phyloP scores from a whole-genome alignment of 1,140 invertebrate genomes.

The Lanistes nyassanus region DNA sequence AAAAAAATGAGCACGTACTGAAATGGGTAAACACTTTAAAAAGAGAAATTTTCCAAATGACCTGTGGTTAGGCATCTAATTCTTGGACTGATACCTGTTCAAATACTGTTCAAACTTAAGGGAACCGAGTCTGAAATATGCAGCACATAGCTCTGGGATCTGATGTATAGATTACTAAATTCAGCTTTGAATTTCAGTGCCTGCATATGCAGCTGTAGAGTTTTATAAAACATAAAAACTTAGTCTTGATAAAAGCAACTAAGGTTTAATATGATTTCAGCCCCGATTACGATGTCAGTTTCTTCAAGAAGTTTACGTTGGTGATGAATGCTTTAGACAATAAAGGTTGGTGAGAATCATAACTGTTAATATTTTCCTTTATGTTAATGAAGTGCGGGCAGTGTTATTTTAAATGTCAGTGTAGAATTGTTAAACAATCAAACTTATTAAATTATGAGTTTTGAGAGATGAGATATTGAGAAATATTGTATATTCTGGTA shows the following conservation, averaged over 20 bases:
- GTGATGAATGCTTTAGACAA: constrained; percentile 99
- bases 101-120: no score
- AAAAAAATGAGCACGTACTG: no score
- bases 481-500: no score
- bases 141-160: no score
- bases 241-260: background rate
- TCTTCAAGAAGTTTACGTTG: constrained; percentile 91
- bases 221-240: background rate
- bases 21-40: no score
- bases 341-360: constrained; percentile 68
- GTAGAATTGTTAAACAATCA: background rate
- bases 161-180: no score
- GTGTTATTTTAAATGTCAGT: background rate
- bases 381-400: no score
- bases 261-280: constrained; percentile 72
- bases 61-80: no score
- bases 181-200: background rate
- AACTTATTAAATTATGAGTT: constrained; percentile 2
- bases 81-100: no score
- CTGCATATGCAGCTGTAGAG: background rate
- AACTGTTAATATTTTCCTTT: constrained; percentile 7
- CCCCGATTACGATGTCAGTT: constrained; percentile 88
- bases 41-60: no score
- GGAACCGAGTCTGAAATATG: no score
- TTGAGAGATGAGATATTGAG: no score